A percentile compares a stretch with the other conserved stretches of the same genome.
Evolutionary conservation across 2,888 invertebrate species (phyloP).

Genomic region (Trachelus iudaicus): DNA sequence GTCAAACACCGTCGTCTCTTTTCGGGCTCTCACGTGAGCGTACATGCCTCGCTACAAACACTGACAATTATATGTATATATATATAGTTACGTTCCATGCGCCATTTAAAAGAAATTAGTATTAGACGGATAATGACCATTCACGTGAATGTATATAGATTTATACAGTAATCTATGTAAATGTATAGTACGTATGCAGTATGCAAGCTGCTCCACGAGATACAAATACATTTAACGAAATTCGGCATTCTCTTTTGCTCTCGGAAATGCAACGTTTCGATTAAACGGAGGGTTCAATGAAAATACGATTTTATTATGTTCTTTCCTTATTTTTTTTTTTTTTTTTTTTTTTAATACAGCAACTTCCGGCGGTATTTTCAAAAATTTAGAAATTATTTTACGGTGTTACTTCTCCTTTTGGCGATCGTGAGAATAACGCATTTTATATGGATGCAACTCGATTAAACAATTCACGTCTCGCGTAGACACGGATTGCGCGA

Average conservation of each 20-base stretch:
- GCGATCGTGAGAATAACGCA: neutral
- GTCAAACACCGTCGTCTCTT: slow-evolving; percentile 58
- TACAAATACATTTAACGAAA: neutral
- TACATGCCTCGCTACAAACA: slow-evolving; percentile 53
- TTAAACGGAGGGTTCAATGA: neutral
- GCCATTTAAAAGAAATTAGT: slow-evolving; percentile 39
- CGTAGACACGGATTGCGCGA: neutral
- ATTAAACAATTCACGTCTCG: neutral
- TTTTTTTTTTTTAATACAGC: neutral
- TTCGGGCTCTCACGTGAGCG: slow-evolving; percentile 49
- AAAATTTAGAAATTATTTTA: neutral
- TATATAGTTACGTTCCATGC: slow-evolving; percentile 50
- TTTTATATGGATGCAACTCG: neutral
- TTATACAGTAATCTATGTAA: neutral
- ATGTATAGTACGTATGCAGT: neutral
- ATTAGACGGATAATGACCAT: slow-evolving; percentile 24
- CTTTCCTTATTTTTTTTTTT: neutral
- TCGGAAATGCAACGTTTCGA: neutral
- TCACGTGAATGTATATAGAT: neutral
- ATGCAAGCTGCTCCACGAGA: neutral
- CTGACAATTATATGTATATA: slow-evolving; percentile 42
- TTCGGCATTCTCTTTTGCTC: neutral
- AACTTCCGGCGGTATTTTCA: neutral
- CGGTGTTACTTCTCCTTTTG: neutral
- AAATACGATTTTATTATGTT: neutral